A percentile compares a stretch with the other conserved stretches of the same genome.
Conservation (phyloP, 1,140 invertebrate species). For the Musca domestica region DNA sequence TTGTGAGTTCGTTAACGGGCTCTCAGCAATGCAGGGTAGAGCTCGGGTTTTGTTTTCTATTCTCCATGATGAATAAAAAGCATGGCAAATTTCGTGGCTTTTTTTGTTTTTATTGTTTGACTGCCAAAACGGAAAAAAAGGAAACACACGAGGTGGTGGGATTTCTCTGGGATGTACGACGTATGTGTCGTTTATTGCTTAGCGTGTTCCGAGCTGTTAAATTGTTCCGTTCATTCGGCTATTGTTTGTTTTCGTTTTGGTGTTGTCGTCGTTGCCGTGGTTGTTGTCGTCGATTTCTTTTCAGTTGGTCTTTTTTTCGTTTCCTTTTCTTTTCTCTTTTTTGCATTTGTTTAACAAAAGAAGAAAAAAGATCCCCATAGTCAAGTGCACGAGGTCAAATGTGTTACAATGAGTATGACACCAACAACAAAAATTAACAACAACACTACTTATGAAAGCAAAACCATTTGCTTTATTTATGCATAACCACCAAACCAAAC, state of each 20-base stretch:
- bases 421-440: neutral
- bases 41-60: no score
- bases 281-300: neutral
- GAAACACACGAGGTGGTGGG: no score
- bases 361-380: neutral
- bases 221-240: conserved; percentile 22
- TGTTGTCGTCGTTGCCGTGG: neutral
- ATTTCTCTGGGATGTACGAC: no score
- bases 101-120: no score
- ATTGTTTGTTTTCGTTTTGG: no score
- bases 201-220: conserved; percentile 29
- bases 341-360: neutral
- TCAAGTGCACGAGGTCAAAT: conserved; percentile 28
- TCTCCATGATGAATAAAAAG: no score
- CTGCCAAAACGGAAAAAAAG: no score
- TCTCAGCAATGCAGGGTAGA: no score
- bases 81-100: no score
- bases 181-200: neutral
- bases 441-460: neutral
- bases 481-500: no score
- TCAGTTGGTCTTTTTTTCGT: neutral
- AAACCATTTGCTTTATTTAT: neutral
- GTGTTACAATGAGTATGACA: conserved; percentile 9
- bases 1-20: no score
- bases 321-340: conserved; percentile 1